phyloP scores from a whole-genome alignment of 2,113 vertebrate species.

The Pagrus major region DNA sequence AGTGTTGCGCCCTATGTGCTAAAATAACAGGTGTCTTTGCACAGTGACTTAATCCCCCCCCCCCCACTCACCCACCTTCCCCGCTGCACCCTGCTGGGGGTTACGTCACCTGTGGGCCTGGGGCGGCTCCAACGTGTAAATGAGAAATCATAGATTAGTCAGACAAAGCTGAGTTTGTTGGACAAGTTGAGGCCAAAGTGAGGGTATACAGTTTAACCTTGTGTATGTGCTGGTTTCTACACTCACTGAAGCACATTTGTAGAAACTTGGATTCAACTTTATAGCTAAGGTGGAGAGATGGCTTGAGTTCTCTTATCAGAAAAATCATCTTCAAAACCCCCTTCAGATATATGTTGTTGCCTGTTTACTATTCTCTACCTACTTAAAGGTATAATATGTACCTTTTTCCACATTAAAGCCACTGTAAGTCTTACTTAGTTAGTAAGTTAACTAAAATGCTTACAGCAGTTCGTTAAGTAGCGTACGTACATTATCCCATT shows the following conservation, averaged over 20 bases:
- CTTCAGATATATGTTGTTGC: not conserved
- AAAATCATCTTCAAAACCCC: not conserved
- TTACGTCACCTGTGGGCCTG: conserved; percentile 66
- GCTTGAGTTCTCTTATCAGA: not conserved
- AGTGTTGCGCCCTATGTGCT: conserved; percentile 76
- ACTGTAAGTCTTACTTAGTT: too few species aligned
- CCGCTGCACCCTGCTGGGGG: conserved; percentile 31
- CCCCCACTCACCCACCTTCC: conserved; percentile 40
- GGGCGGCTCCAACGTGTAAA: conserved; percentile 16
- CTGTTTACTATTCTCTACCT: not conserved
- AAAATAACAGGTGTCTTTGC: conserved; percentile 82
- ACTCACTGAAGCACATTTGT: not conserved
- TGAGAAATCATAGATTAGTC: conserved; percentile 31
- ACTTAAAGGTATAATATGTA: too few species aligned
- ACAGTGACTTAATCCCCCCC: conserved; percentile 58
- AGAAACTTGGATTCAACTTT: not conserved
- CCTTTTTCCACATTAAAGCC: too few species aligned
- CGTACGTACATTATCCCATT: too few species aligned
- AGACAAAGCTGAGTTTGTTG: conserved; percentile 9
- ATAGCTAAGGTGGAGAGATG: not conserved
- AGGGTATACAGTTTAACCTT: not conserved
- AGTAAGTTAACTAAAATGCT: too few species aligned
- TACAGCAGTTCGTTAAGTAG: too few species aligned
- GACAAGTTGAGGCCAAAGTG: not conserved
- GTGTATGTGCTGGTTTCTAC: not conserved